Evolutionary conservation across 1,140 invertebrate genomes (phyloP), one percentile per base, ranked within the genome.

Genomic region (Thereuonema tuberculata): DNA sequence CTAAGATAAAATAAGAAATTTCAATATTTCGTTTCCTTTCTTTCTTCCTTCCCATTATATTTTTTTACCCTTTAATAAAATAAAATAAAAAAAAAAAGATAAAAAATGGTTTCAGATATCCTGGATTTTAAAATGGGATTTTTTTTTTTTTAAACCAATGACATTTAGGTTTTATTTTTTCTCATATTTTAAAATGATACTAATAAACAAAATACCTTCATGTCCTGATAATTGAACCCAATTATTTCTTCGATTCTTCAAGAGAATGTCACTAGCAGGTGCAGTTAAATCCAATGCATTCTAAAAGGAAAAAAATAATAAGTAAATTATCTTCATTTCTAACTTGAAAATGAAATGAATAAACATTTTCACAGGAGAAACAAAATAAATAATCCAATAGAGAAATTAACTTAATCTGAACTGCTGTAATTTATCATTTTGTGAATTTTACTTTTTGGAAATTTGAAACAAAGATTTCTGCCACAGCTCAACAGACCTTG

Each of bases 201-300:
- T n/a, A n/a, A n/a, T n/a, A n/a, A n/a, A n/a, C n/a, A n/a, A 56
- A 26, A 12, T 67, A 76, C 75, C 77, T 71, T 77, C 75, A 74
- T 98, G 94, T 0, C 94, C 94, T 17, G 91, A 90, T 50, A 97
- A 74, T 73, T 97, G 93, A 71, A 97, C 75, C 91, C 91, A 96
- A 29, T 81, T 81, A 63, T 83, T 81, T 26, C 77, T 75, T 61
- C 83, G 78, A 60, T 87, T 87, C 65, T 87, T 87, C 52, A 94
- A 71, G 27, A 94, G 75, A 24, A 89, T 81, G 68, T 93, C 89
- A 65, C 88, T 89, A 31, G 92, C 91, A 37, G 93, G 90, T 5
- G 87, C 89, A 58, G 89, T 90, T 62, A 96, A 75, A 69, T 95
- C 92, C 65, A 96, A 77, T 47, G 93, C 90, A 75, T 94, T 93